Conservation (phyloP, 2,113 vertebrate species). For the Ictalurus punctatus region DNA sequence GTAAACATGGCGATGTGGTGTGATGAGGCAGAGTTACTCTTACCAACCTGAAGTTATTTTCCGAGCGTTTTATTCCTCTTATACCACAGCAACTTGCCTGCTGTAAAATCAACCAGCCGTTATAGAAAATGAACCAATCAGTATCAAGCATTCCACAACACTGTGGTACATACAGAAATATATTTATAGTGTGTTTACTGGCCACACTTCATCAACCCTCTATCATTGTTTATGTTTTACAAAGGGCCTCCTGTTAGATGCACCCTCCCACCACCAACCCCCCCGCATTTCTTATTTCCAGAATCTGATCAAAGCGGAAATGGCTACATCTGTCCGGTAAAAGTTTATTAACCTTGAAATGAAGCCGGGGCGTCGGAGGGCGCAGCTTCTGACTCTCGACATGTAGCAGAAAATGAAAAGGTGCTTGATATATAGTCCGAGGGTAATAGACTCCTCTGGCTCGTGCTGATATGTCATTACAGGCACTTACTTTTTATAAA, state of each 20-base stretch:
- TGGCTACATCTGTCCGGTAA: conserved; percentile 56
- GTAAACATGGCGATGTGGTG: neutral
- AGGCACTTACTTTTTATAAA: conserved; percentile 59
- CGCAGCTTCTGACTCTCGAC: conserved; percentile 45
- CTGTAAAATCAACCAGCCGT: neutral
- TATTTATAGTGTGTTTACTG: neutral
- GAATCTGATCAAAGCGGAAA: conserved; percentile 45
- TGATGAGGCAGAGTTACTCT: neutral
- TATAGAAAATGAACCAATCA: neutral
- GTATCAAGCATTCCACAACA: neutral
- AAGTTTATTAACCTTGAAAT: conserved; percentile 68
- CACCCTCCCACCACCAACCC: conserved; percentile 1
- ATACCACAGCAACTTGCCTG: neutral
- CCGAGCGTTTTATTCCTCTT: neutral
- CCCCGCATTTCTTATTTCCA: conserved; percentile 30
- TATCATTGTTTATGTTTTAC: neutral
- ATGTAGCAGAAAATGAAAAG: conserved; percentile 62
- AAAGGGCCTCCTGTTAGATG: conserved; percentile 13
- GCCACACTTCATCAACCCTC: conserved; percentile 10
- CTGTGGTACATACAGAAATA: neutral
- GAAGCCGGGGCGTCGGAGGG: conserved; percentile 54
- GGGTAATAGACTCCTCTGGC: conserved; percentile 67
- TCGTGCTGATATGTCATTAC: conserved; percentile 65
- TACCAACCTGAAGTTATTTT: neutral
- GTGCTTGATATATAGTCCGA: conserved; percentile 57